Conservation (phyloP, 2,113 vertebrate genomes). For the Gymnocephalus cernua region DNA sequence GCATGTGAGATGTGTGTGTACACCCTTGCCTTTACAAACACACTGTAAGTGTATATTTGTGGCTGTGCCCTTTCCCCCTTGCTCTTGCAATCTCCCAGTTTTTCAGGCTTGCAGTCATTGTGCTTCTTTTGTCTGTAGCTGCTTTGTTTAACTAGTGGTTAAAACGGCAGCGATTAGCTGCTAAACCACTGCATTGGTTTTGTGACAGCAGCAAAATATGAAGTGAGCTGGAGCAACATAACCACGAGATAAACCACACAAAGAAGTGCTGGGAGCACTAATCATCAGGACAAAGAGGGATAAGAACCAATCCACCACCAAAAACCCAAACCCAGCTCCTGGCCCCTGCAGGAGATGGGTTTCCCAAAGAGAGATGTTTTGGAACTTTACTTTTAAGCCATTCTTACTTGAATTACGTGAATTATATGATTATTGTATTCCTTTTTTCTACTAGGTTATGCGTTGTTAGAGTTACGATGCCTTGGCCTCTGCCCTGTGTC, state of each 20-base stretch:
- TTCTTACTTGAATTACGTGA: not conserved
- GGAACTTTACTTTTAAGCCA: not conserved
- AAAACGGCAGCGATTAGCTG: constrained; percentile 40
- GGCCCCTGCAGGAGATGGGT: constrained; percentile 1
- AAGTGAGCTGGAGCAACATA: constrained; percentile 29
- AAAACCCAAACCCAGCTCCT: constrained; percentile 1
- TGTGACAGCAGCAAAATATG: constrained; percentile 60
- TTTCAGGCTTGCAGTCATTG: constrained; percentile 64
- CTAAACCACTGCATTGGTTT: constrained; percentile 55
- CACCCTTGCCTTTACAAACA: constrained; percentile 22
- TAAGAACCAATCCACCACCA: not conserved
- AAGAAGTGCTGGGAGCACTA: constrained; percentile 40
- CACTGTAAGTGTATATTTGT: constrained; percentile 31
- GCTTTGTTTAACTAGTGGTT: constrained; percentile 66
- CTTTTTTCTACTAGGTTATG: not conserved
- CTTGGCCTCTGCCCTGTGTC: not conserved
- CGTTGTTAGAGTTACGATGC: not conserved
- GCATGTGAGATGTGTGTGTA: constrained; percentile 16
- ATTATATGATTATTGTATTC: not conserved
- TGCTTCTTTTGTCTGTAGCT: constrained; percentile 61
- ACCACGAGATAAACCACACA: constrained; percentile 45
- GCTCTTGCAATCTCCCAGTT: constrained; percentile 66
- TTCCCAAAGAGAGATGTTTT: constrained; percentile 1
- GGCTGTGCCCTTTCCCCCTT: constrained; percentile 14
- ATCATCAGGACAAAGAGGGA: constrained; percentile 44